Base-by-base conservation (phyloP, 2,888 invertebrate species). In the Eristalis intricaria region DNA sequence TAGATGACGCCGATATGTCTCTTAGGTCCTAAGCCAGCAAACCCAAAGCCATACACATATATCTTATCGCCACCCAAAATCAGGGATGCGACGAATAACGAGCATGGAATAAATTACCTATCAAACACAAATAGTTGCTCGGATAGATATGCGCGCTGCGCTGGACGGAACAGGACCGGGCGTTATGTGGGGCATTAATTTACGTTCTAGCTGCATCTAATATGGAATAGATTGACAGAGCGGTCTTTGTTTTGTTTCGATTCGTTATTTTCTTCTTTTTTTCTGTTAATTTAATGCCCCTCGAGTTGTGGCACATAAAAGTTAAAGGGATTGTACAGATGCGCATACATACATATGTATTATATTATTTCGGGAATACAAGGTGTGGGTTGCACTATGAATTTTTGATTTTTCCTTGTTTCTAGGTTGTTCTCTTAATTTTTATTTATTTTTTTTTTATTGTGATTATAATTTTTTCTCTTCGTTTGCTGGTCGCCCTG, bases 1-100 rank as follows among this genome's bases (percentile, higher is more conserved):
- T 91, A 91, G 89, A 91, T 90, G 92, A 91, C 91, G 91, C 92
- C 91, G 92, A 92, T 91, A 91, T 92, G 92, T 92, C 92, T 92
- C 91, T 83, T 86, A 88, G 89, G 89, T 89, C 64, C 76, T 70
- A 79, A 79, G 64, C 64, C 66, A 50, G n/a, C 60, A 26, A 58
- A 35, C 61, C 68, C 68, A 70, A 61, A 71, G 79, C 70, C 58
- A 76, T 38, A 50, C 63, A 82, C 19, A 78, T 58, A 68, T 79
- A 79, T 87, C 87, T 87, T 87, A 87, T 87, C 87, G 84, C 79
- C 84, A 80, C 84, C 87, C 84, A 87, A 84, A 84, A 87, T 87
- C 87, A 87, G 87, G 87, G 87, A 87, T 84, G 87, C 79, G 76
- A 79, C 87, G 76, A 76, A 84, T 87, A 87, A 87, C 84, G 84